Evolutionary conservation across 2,797 vertebrate species (phyloP).

Genomic region (Gymnodraco acuticeps): DNA sequence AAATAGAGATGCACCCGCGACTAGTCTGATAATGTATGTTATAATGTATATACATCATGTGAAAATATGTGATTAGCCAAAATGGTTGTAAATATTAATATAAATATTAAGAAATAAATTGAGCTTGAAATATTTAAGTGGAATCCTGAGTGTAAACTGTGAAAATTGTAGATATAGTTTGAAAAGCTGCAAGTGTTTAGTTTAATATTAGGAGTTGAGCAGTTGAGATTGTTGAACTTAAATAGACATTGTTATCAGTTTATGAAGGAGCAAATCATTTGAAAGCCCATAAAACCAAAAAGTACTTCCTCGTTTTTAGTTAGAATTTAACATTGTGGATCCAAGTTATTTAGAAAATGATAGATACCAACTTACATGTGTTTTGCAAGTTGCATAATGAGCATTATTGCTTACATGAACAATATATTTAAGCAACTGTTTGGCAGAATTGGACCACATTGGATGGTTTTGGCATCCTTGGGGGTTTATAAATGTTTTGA

Average conservation of each 20-base stretch:
- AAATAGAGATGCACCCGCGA: not conserved
- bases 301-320: too few relatives aligned
- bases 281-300: too few relatives aligned
- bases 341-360: too few relatives aligned
- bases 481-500: not conserved
- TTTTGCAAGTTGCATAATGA: too few relatives aligned
- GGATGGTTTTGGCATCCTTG: too few relatives aligned
- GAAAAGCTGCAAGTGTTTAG: not conserved
- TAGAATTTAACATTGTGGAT: too few relatives aligned
- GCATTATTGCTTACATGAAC: too few relatives aligned
- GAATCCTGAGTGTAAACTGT: not conserved
- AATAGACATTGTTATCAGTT: not conserved
- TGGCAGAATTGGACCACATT: too few relatives aligned
- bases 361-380: too few relatives aligned
- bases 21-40: not conserved
- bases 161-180: too few relatives aligned
- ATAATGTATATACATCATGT: not conserved
- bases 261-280: not conserved
- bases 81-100: too few relatives aligned
- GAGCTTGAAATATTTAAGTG: not conserved
- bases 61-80: not conserved
- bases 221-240: not conserved
- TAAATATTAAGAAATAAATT: not conserved
- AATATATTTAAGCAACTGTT: too few relatives aligned
- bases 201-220: not conserved